Conservation (phyloP, 2,113 vertebrate species). For the Mystacornis crossleyi region DNA sequence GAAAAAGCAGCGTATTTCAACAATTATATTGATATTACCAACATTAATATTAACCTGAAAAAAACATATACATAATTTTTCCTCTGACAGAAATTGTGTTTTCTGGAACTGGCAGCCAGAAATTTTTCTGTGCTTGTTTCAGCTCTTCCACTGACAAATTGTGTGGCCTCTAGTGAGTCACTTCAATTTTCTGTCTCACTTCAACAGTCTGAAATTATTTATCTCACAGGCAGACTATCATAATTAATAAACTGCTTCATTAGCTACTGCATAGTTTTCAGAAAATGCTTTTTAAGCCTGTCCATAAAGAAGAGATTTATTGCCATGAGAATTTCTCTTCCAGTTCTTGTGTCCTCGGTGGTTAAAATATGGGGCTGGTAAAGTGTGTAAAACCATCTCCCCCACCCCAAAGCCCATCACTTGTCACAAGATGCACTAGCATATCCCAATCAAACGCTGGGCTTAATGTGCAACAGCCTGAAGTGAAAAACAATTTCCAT, state of each 20-base stretch:
- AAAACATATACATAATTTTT: not conserved
- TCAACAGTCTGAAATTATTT: slow-evolving; percentile 38
- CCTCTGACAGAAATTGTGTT: not conserved
- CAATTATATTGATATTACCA: not conserved
- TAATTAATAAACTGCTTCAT: slow-evolving; percentile 54
- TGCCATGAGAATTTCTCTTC: not conserved
- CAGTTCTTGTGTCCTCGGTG: not conserved
- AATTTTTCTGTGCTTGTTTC: slow-evolving; percentile 20
- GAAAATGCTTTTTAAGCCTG: slow-evolving; percentile 7
- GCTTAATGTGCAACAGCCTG: not conserved
- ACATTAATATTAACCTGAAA: not conserved
- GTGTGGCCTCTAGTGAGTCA: not conserved
- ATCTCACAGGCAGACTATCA: slow-evolving; percentile 15
- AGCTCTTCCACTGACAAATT: slow-evolving; percentile 23
- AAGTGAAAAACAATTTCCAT: slow-evolving; percentile 49
- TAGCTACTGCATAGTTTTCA: slow-evolving; percentile 4
- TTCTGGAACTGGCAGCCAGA: not conserved
- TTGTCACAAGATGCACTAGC: not conserved
- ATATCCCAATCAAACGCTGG: not conserved
- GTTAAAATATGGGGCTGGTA: not conserved
- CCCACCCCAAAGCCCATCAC: not conserved
- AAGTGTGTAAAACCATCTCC: not conserved
- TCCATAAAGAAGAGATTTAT: slow-evolving; percentile 4
- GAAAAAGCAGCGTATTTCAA: not conserved
- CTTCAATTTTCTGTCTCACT: not conserved